Evolutionary conservation across 2,888 invertebrate species (phyloP).

Genomic region (Conchocele bisecta): DNA sequence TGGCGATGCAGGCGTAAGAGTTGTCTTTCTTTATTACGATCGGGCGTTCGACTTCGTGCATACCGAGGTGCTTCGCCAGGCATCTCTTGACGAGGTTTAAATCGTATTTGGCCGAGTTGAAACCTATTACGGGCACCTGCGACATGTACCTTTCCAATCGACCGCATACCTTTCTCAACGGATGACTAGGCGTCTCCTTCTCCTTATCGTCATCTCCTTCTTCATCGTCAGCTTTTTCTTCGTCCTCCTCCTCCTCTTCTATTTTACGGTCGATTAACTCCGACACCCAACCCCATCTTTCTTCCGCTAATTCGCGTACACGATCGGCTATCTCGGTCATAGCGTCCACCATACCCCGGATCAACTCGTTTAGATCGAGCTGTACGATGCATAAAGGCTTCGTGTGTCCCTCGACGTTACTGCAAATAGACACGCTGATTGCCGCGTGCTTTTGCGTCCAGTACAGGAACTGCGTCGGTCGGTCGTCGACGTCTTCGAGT

Average conservation of each 20-base stretch:
- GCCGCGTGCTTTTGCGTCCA: slow-evolving; percentile 35
- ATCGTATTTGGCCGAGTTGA: slow-evolving; percentile 42
- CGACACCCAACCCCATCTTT: slow-evolving; percentile 11
- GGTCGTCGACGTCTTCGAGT: slow-evolving; percentile 6
- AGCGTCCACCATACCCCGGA: background rate
- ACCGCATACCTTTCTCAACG: slow-evolving; percentile 5
- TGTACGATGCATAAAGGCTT: slow-evolving; percentile 31
- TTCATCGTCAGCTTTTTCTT: background rate
- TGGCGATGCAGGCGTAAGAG: slow-evolving; percentile 30
- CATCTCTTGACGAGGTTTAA: slow-evolving; percentile 29
- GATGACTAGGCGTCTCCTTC: background rate
- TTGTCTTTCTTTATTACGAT: slow-evolving; percentile 34
- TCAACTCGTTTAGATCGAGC: slow-evolving; percentile 16
- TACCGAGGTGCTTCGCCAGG: slow-evolving; percentile 19
- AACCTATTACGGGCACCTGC: slow-evolving; percentile 30
- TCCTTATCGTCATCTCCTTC: background rate
- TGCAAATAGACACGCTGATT: slow-evolving; percentile 32
- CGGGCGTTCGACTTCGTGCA: slow-evolving; percentile 5
- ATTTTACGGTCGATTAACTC: background rate
- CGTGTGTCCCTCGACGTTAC: slow-evolving; percentile 28
- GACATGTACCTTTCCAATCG: slow-evolving; percentile 13
- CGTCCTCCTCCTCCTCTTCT: background rate
- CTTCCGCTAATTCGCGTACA: background rate
- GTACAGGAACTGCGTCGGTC: slow-evolving; percentile 21
- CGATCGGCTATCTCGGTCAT: background rate